Percentiles rank a stretch among this genome's conserved stretches.
Evolutionary conservation across 2,113 vertebrate genomes (phyloP).

Genomic region (Labeo catla): DNA sequence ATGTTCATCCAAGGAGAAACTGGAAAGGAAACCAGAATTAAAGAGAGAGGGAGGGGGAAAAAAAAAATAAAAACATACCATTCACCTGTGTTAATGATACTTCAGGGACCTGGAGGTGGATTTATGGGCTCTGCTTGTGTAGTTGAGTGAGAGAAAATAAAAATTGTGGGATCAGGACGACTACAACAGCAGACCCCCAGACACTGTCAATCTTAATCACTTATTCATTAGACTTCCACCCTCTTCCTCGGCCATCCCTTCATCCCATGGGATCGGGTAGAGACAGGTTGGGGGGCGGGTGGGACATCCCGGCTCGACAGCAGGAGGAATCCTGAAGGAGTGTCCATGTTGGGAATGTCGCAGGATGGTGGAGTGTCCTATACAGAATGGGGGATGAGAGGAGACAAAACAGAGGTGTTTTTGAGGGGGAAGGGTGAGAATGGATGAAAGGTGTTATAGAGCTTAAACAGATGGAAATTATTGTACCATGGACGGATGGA

Average conservation of each 20-base stretch:
- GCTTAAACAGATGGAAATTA: constrained; percentile 29
- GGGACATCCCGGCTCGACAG: constrained; percentile 19
- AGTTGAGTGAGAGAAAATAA: neutral
- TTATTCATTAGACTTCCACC: constrained; percentile 77
- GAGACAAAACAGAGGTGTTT: constrained; percentile 40
- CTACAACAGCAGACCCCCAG: constrained; percentile 38
- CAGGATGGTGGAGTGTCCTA: neutral
- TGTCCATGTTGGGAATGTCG: constrained; percentile 42
- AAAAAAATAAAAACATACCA: neutral
- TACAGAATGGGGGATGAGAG: constrained; percentile 46
- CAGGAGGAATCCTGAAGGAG: constrained; percentile 50
- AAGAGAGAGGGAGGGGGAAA: neutral
- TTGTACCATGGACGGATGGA: constrained; percentile 3
- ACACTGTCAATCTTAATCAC: constrained; percentile 75
- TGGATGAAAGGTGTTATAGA: constrained; percentile 56
- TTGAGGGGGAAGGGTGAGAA: constrained; percentile 53
- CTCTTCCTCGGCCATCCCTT: constrained; percentile 62
- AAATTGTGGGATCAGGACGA: constrained; percentile 18
- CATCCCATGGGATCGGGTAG: constrained; percentile 48
- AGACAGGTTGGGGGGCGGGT: constrained; percentile 28
- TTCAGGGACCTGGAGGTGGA: neutral
- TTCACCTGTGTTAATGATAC: constrained; percentile 31
- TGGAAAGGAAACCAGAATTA: neutral
- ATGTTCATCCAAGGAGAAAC: constrained; percentile 23
- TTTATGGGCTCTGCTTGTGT: neutral